phyloP scores from a whole-genome alignment of 1,140 invertebrate genomes.

The Zaprionus vittiger region DNA sequence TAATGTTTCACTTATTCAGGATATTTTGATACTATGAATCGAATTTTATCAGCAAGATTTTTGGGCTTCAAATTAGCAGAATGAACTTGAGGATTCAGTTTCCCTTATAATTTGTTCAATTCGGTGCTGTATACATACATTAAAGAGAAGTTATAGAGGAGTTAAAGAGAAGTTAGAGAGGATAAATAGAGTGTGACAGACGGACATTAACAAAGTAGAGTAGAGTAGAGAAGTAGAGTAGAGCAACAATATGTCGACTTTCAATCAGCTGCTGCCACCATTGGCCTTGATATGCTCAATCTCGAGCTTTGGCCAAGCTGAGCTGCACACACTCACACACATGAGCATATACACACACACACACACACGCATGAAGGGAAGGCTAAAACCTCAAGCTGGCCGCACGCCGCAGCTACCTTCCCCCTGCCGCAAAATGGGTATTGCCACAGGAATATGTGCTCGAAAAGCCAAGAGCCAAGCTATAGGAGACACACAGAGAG shows the following conservation, averaged over 20 bases:
- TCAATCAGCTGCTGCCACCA: background rate
- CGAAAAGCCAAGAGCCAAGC: conserved; percentile 5
- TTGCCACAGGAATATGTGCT: conserved; percentile 22
- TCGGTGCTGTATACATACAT: too few relatives aligned
- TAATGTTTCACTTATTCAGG: too few relatives aligned
- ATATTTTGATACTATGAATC: too few relatives aligned
- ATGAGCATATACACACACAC: conserved; percentile 17
- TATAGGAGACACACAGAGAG: conserved; percentile 3
- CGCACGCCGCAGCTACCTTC: background rate
- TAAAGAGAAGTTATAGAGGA: too few relatives aligned
- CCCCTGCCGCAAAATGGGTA: conserved; percentile 16
- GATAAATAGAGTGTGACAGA: too few relatives aligned
- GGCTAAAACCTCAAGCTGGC: conserved; percentile 32
- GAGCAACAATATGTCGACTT: background rate
- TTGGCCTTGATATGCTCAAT: conserved; percentile 45
- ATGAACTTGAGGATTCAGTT: too few relatives aligned
- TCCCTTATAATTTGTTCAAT: too few relatives aligned
- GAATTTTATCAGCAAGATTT: too few relatives aligned
- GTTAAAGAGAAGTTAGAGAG: too few relatives aligned
- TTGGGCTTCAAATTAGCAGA: too few relatives aligned
- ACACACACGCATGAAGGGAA: conserved; percentile 1
- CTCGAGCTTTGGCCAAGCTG: conserved; percentile 15
- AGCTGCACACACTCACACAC: background rate
- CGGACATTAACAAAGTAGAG: too few relatives aligned
- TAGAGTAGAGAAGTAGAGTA: background rate